Evolutionary conservation across 2,797 vertebrate genomes (phyloP).

Genomic region (Neopelma chrysocephalum): DNA sequence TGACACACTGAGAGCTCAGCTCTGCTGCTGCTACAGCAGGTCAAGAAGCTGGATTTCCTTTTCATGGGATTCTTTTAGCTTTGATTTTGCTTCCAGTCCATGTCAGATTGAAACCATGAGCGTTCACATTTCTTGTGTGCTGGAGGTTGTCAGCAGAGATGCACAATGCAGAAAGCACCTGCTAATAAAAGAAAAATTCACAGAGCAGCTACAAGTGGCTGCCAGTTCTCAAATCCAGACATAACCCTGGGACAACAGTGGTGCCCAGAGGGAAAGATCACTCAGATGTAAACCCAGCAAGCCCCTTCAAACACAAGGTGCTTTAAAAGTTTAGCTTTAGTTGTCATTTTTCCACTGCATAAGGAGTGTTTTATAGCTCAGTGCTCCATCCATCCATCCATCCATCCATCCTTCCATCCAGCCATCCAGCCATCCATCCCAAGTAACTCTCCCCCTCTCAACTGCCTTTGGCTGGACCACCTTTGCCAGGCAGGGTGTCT

Average conservation of each 20-base stretch:
- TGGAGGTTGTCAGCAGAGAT: neutral
- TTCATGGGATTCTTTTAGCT: neutral
- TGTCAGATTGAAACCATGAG: neutral
- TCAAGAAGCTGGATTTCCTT: neutral
- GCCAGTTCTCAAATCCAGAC: neutral
- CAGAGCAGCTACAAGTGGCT: fast-evolving
- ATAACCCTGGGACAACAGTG: neutral
- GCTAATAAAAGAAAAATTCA: neutral
- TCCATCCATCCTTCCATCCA: neutral
- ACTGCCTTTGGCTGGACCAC: neutral
- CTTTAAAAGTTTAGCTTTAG: neutral
- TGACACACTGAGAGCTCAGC: neutral
- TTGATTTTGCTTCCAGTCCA: neutral
- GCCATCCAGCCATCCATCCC: neutral
- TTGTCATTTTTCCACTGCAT: neutral
- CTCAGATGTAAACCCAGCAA: neutral
- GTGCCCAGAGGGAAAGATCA: neutral
- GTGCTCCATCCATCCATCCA: neutral
- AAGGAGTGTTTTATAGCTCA: neutral
- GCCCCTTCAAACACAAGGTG: neutral
- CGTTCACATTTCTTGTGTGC: neutral
- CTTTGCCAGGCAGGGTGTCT: neutral
- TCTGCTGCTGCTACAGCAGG: neutral
- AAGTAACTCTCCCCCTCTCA: neutral
- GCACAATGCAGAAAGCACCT: neutral